Evolutionary conservation across 1,140 invertebrate genomes (phyloP), one percentile per base, ranked within the genome.

Genomic region (Samia ricini): DNA sequence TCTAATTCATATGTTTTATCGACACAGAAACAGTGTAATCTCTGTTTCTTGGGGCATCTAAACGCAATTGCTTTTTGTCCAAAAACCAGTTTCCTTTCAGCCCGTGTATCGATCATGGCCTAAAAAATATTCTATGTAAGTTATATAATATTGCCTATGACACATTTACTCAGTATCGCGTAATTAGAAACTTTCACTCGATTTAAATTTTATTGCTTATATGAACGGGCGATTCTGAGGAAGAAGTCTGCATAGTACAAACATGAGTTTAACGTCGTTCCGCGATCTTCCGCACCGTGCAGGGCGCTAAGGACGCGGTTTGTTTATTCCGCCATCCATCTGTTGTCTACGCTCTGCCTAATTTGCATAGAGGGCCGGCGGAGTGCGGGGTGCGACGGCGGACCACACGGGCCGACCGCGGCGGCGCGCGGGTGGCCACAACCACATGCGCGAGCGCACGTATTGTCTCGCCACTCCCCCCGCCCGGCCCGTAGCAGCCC

Each of bases 301-400:
- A 12, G 50, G 63, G 68, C 76, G 77, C 76, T 83, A 87, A 87
- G 83, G 83, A 83, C 79, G 81, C 71, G 75, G 82, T 82, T 87
- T 89, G 86, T 89, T 89, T 85, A 88, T 89, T 86, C 81, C 83
- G 79, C 85, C 80, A 88, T 89, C 87, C 85, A 88, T 89, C 85
- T 89, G 85, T 88, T 89, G 85, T 89, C 83, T 87, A 84, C 83
- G 80, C 82, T 68, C 58, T 74, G 82, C 81, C 85, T 89, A 89
- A 89, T 89, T 89, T 89, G 86, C 86, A 89, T 89, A 86, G 83
- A 88, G 83, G 79, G 79, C 75, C 68, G 48, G 75, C 61, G 57
- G 63, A 20, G 56, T 6, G 69, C 36, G 66, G 56, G 64, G 64
- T 75, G 64, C 75, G 72, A 61, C 71, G 73, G 49, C 74, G 77